Conservation (phyloP, 2,113 vertebrate genomes). For the Sarotherodon lohbergeri region DNA sequence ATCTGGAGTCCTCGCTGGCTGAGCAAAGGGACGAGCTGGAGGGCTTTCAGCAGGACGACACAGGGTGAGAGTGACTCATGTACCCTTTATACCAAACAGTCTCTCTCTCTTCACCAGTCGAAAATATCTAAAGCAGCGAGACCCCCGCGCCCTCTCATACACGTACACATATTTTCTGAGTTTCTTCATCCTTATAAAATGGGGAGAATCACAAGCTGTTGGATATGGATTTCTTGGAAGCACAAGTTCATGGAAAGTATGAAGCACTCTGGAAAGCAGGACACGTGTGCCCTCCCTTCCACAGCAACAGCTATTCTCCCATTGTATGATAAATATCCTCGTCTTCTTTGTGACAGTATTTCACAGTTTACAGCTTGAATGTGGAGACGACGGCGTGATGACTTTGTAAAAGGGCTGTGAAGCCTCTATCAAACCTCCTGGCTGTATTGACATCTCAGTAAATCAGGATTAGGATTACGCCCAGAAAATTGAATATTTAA, state of each 20-base stretch:
- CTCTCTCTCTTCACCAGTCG: neutral
- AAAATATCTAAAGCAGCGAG: neutral
- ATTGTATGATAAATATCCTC: neutral
- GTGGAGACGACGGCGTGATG: neutral
- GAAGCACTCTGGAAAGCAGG: conserved; percentile 53
- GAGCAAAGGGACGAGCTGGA: conserved; percentile 93
- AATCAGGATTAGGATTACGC: neutral
- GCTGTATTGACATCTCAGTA: neutral
- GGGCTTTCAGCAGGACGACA: conserved; percentile 87
- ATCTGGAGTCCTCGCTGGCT: conserved; percentile 89
- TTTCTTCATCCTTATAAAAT: conserved; percentile 27
- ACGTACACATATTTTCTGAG: neutral
- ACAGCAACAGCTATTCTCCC: neutral
- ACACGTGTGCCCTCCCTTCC: conserved; percentile 40
- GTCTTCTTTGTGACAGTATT: neutral
- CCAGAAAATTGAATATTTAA: neutral
- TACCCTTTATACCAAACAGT: neutral
- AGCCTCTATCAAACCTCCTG: neutral
- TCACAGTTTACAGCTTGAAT: neutral
- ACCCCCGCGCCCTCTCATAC: neutral
- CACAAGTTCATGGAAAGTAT: conserved; percentile 64
- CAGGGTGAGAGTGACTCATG: conserved; percentile 75
- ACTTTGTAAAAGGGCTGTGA: neutral
- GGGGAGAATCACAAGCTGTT: conserved; percentile 48
- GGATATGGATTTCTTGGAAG: conserved; percentile 52